phyloP scores from a whole-genome alignment of 2,797 vertebrate species.

The Liparis tanakae region DNA sequence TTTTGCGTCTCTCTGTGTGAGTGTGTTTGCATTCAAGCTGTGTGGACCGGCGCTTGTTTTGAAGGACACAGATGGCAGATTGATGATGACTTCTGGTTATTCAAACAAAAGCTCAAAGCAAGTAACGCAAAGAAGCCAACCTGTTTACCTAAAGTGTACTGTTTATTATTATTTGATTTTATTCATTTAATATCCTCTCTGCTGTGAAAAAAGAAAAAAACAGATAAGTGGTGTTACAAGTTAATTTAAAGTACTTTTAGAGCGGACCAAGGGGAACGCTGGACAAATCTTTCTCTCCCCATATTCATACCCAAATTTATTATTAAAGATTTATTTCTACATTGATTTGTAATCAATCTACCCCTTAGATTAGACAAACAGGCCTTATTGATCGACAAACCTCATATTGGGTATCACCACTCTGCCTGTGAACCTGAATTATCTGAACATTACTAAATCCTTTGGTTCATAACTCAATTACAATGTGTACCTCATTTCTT shows the following conservation, averaged over 20 bases:
- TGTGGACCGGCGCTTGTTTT: constrained; percentile 47
- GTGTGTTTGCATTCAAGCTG: constrained; percentile 9
- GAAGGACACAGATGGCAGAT: constrained; percentile 62
- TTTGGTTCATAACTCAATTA: not conserved
- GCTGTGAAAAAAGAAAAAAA: constrained; percentile 25
- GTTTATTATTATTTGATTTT: constrained; percentile 39
- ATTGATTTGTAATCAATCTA: too few relatives aligned
- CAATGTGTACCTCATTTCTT: not conserved
- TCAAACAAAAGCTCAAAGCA: constrained; percentile 54
- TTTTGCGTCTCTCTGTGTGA: constrained; percentile 5
- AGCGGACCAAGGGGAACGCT: too few relatives aligned
- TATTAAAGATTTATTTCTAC: too few relatives aligned
- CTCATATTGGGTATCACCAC: not conserved
- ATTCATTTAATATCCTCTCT: constrained; percentile 19
- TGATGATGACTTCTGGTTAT: constrained; percentile 52
- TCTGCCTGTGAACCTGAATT: not conserved
- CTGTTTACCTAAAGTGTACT: constrained; percentile 37
- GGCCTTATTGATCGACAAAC: not conserved
- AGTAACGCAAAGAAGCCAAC: constrained; percentile 18
- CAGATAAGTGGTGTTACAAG: too few relatives aligned
- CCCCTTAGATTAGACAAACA: not conserved
- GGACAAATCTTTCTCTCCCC: too few relatives aligned
- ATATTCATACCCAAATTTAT: too few relatives aligned
- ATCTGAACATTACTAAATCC: too few relatives aligned
- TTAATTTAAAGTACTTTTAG: too few relatives aligned